A percentile compares a stretch with the other conserved stretches of the same genome.
phyloP scores from a whole-genome alignment of 2,113 vertebrate genomes.

The Plecotus auritus region DNA sequence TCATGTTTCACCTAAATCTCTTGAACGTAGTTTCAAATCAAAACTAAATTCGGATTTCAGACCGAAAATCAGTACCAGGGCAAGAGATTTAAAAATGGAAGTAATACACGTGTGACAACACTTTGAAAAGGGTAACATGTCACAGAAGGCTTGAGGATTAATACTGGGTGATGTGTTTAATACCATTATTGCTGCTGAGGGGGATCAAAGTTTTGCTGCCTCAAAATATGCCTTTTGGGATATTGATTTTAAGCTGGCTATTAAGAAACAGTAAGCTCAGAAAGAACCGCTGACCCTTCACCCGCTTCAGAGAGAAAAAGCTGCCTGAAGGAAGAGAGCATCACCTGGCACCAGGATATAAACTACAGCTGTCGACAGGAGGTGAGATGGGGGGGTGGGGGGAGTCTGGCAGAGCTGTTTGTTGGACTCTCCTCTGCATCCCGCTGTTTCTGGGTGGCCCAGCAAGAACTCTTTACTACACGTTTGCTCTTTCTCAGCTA shows the following conservation, averaged over 20 bases:
- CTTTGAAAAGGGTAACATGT: neutral
- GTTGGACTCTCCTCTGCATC: neutral
- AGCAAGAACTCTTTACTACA: no score
- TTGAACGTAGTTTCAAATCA: neutral
- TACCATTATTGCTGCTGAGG: neutral
- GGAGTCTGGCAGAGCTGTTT: neutral
- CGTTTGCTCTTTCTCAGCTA: neutral
- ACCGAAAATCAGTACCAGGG: neutral
- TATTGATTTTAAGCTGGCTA: neutral
- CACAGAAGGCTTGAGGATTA: neutral
- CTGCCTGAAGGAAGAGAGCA: neutral
- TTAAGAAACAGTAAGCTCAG: neutral
- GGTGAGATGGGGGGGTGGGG: no score
- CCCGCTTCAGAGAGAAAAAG: neutral
- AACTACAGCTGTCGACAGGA: no score
- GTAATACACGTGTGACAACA: neutral
- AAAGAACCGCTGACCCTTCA: neutral
- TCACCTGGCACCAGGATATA: neutral
- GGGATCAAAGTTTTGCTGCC: neutral
- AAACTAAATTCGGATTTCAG: neutral
- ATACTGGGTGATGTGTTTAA: neutral
- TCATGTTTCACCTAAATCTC: conserved; percentile 6
- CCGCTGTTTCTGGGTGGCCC: neutral
- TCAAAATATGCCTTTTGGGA: neutral
- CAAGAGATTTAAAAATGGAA: neutral